Conservation (phyloP, 2,888 invertebrate species). For the Coenonympha glycerion region DNA sequence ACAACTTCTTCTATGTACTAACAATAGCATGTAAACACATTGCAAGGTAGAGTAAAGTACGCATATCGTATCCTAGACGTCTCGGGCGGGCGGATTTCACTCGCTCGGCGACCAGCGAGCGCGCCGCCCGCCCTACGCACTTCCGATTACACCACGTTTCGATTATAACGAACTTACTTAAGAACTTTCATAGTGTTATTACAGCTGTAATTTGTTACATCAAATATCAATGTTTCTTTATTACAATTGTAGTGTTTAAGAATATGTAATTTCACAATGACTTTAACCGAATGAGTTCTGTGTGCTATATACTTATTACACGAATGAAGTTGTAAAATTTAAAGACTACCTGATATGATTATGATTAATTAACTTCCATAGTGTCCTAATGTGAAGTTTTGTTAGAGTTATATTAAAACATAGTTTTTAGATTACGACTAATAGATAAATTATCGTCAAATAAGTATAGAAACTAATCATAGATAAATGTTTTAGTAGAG, state of each 20-base stretch:
- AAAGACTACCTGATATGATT: no score
- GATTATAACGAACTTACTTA: slow-evolving; percentile 8
- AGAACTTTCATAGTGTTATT: slow-evolving; percentile 1
- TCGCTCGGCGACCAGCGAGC: slow-evolving; percentile 54
- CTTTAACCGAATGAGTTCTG: no score
- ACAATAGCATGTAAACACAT: not conserved
- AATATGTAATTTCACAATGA: not conserved
- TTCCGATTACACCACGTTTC: not conserved
- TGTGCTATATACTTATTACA: no score
- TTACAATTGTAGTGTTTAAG: not conserved
- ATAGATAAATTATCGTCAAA: no score
- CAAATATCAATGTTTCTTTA: not conserved
- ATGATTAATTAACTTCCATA: no score
- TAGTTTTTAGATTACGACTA: no score
- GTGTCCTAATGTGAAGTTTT: no score
- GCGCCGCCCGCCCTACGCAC: slow-evolving; percentile 50
- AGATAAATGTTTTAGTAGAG: no score
- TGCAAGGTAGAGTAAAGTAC: not conserved
- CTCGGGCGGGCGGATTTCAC: slow-evolving; percentile 22
- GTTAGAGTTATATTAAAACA: no score
- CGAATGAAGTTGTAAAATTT: no score
- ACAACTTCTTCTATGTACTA: not conserved
- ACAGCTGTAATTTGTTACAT: not conserved
- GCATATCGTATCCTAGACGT: slow-evolving; percentile 1
- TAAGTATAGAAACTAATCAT: no score